Conservation (phyloP, 2,113 vertebrate species). For the Pardalotus punctatus region DNA sequence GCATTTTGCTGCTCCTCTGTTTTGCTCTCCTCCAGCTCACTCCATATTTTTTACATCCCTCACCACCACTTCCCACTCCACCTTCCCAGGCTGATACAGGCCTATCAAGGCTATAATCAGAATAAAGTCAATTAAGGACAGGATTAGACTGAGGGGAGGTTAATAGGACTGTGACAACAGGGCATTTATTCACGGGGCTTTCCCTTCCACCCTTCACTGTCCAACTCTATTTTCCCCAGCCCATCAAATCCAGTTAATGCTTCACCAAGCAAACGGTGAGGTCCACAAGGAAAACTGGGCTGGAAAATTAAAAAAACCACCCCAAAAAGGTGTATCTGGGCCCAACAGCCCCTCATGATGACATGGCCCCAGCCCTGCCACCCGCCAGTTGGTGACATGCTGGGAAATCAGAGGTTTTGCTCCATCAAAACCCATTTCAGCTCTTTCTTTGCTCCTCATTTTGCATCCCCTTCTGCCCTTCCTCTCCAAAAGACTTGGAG, state of each 20-base stretch:
- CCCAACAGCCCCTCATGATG: accelerated
- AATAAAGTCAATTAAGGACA: constrained; percentile 39
- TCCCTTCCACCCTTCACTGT: background rate
- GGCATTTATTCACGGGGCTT: background rate
- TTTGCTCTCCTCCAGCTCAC: background rate
- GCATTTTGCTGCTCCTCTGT: background rate
- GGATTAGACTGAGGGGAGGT: constrained; percentile 11
- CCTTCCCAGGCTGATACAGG: background rate
- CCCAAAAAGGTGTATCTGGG: background rate
- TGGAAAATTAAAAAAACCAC: background rate
- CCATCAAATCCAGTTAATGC: background rate
- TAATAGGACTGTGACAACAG: constrained; percentile 10
- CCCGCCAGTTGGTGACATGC: background rate
- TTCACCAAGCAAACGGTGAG: background rate
- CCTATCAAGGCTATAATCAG: constrained; percentile 13
- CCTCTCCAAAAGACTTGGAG: background rate
- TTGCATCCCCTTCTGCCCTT: background rate
- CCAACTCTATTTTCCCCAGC: background rate
- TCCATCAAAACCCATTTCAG: background rate
- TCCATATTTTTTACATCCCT: background rate
- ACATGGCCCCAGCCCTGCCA: background rate
- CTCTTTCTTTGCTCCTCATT: background rate
- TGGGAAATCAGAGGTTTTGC: background rate
- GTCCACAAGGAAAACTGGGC: background rate
- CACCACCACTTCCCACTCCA: background rate